Base-by-base conservation (phyloP, 2,888 invertebrate genomes). In the Tetragnatha montana region DNA sequence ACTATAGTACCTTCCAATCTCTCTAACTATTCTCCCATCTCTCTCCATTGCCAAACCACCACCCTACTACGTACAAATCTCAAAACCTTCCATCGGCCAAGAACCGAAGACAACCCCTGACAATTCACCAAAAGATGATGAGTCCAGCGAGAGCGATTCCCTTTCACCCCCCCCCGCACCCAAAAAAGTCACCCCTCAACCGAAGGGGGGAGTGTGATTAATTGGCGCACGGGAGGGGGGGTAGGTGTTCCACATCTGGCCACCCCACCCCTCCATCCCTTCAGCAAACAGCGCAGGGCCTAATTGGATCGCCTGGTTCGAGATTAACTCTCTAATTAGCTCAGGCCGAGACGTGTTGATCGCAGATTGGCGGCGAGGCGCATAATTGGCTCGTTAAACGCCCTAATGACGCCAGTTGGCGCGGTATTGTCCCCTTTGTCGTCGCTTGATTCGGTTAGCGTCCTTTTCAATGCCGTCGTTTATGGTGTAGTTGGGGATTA, bases 341-440 rank as follows among this genome's bases (percentile, higher is more conserved):
- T 89, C 82, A 91, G 88, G 84, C 70, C 47, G 73, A 68, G 81
- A 82, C 79, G 86, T 87, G 89, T 90, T 86, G 85, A 86, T 81
- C 85, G 81, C 89, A 73, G 70, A 88, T 73, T 79, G 69, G 76
- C 49, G 68, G 74, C 69, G 75, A 14, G 69, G 78, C 79, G 89
- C 82, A 90, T 90, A 90, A 89, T 89, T 90, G 89, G 86, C 89
- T 82, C 86, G 89, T 90, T 89, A 89, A 87, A 90, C 86, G 89
- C 87, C 74, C 79, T 90, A 90, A 90, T 87, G 89, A 87, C 89
- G 87, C 82, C 89, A 74, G 86, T 79, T 76, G 89, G 78, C 81
- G 81, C 85, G 75, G 85, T 71, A n/a, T 81, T 81, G 47, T n/a
- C 6, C 19, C 8, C 14, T 74, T 51, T 17, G 74, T n/a, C 21